Conservation (phyloP, 2,888 invertebrate species). For the Himalopsyche japonica region DNA sequence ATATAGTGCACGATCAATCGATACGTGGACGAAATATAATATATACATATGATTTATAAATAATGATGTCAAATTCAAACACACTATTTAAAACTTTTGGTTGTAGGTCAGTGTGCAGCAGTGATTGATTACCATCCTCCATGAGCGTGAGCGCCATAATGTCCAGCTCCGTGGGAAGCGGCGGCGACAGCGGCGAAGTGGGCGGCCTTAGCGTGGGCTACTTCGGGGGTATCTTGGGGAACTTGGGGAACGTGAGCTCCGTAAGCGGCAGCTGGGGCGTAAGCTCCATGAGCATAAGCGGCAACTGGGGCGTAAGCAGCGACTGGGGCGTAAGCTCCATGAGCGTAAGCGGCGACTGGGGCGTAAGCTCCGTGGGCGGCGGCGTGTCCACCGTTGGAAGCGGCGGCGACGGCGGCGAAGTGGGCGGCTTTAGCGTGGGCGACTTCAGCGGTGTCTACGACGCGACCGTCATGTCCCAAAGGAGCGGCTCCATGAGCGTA, state of each 20-base stretch:
- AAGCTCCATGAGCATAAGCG: conserved; percentile 48
- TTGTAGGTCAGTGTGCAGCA: neutral
- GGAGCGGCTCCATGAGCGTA: conserved; percentile 9
- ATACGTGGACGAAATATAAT: too few species aligned
- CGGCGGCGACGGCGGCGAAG: conserved; percentile 20
- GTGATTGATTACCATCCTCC: neutral
- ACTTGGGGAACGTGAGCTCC: neutral
- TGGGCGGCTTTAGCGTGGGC: conserved; percentile 22
- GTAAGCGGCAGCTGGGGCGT: neutral
- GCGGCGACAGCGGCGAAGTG: conserved; percentile 22
- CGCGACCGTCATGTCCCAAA: conserved; percentile 27
- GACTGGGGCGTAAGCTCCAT: conserved; percentile 4
- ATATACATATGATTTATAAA: too few species aligned
- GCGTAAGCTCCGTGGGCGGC: conserved; percentile 50
- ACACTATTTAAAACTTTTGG: too few species aligned
- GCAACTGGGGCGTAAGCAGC: conserved; percentile 53
- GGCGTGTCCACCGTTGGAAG: conserved; percentile 57
- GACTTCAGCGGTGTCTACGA: conserved; percentile 21
- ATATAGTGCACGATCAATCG: too few species aligned
- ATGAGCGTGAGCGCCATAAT: neutral
- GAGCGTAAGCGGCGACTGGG: neutral
- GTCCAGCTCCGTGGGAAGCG: neutral
- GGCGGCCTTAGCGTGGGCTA: conserved; percentile 28
- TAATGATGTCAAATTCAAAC: too few species aligned
- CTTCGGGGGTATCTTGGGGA: conserved; percentile 20